A percentile compares a stretch with the other conserved stretches of the same genome.
Conservation (phyloP, 2,113 vertebrate genomes). For the Gymnorhina tibicen region DNA sequence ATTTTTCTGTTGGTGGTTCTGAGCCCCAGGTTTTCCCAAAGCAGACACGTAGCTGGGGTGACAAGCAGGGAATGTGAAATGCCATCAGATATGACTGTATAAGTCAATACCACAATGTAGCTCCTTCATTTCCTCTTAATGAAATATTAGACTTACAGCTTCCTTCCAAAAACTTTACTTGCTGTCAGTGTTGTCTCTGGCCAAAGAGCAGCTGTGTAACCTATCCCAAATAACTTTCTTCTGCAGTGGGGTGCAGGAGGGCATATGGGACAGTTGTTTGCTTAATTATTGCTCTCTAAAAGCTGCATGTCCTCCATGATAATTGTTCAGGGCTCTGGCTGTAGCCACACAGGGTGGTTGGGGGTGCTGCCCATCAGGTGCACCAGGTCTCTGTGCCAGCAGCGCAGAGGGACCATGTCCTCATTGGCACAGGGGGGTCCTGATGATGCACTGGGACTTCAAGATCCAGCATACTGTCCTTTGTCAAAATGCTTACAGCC, state of each 20-base stretch:
- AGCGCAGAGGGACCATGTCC: fast-evolving
- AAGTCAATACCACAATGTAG: background rate
- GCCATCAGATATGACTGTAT: background rate
- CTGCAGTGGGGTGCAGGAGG: background rate
- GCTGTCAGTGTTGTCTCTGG: background rate
- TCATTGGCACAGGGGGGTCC: fast-evolving
- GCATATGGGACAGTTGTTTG: background rate
- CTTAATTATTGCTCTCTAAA: background rate
- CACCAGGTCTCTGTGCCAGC: background rate
- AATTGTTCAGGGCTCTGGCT: background rate
- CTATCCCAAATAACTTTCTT: background rate
- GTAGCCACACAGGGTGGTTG: background rate
- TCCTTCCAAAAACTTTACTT: background rate
- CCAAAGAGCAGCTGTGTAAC: background rate
- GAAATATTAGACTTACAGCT: background rate
- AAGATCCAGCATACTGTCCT: background rate
- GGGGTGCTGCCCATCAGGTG: background rate
- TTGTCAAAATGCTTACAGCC: background rate
- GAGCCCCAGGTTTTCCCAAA: background rate
- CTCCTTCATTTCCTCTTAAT: background rate
- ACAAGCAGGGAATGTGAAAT: background rate
- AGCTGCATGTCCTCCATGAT: fast-evolving
- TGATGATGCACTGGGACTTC: background rate
- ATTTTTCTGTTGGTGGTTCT: background rate
- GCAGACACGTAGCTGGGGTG: background rate